Base-by-base conservation (phyloP, 2,888 invertebrate species). In the Leucania comma region DNA sequence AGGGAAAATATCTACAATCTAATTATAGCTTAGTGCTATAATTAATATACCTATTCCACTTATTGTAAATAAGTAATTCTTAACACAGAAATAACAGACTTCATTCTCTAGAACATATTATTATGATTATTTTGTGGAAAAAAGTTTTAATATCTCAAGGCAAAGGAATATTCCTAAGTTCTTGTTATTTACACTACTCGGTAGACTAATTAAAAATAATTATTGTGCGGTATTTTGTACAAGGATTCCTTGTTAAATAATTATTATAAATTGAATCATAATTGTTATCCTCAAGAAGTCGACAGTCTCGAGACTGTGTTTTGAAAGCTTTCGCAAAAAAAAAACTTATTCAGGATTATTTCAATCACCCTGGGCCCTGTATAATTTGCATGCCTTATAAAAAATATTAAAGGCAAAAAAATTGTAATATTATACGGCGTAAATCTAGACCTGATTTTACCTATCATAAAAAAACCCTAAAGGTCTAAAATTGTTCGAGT, bases 141-240 rank as follows among this genome's bases (percentile, higher is more conserved):
- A 20, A 9, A 53, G 6, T 20, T 29, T 54, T 1, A 20, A n/a
- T n/a, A n/a, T n/a, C 3, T 26, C 20, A 54, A 29, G 8, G 20
- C 17, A 48, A 20, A 35, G 58, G n/a, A 35, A 58, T 58, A 14
- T 58, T 58, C 22, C 24, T 58, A 24, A 22, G 17, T 58, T 24
- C 58, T 58, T 24, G 17, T 38, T 24, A 58, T 38, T 38, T 38
- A 1, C 24, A 42, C 9, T 58, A 22, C 57, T 38, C 8, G 38
- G 35, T 38, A 58, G n/a, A 24, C 22, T 58, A 38, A 58, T 58
- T 58, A 38, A 42, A 58, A 24, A 17, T 38, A 24, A 17, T 58
- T 22, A 17, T 38, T 38, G 10, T 20, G 10, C 14, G 4, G 9
- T 20, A 24, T 20, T 38, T 42, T 42, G 24, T 20, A 22, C 35